A percentile compares a stretch with the other conserved stretches of the same genome.
Conservation (phyloP, 2,888 invertebrate genomes). For the Falcaria lacertinaria region DNA sequence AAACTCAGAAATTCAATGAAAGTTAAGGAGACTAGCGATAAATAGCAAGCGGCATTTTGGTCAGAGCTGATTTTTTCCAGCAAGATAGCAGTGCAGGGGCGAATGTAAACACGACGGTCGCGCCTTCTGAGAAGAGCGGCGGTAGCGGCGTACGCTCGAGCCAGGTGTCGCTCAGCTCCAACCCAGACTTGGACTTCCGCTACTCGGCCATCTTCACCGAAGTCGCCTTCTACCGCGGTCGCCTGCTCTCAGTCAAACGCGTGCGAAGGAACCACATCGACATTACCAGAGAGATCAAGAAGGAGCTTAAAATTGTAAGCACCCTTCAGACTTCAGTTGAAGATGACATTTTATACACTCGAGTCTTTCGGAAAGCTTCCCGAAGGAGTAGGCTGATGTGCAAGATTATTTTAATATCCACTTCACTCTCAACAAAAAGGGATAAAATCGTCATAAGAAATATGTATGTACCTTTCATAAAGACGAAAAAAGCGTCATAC, state of each 20-base stretch:
- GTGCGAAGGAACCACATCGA: constrained; percentile 92
- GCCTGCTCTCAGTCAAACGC: constrained; percentile 92
- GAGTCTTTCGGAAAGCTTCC: neutral
- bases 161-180: constrained; percentile 95
- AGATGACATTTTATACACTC: too few relatives aligned
- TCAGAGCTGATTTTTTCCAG: constrained; percentile 78
- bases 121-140: constrained; percentile 47
- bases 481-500: too few relatives aligned
- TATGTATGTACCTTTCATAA: too few relatives aligned
- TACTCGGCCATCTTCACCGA: constrained; percentile 95
- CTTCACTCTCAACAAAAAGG: too few relatives aligned
- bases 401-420: too few relatives aligned
- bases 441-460: too few relatives aligned
- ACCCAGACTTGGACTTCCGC: constrained; percentile 93
- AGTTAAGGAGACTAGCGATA: too few relatives aligned
- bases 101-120: constrained; percentile 88
- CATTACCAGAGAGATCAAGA: constrained; percentile 93
- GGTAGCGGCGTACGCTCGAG: constrained; percentile 85
- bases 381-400: too few relatives aligned
- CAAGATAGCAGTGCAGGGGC: constrained; percentile 83
- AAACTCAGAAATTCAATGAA: too few relatives aligned
- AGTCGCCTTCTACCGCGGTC: constrained; percentile 92
- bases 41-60: constrained; percentile 43
- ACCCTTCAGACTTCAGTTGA: neutral
- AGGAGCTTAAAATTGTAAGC: constrained; percentile 93